Evolutionary conservation across 2,113 vertebrate species (phyloP), one percentile per base, ranked within the genome.

Genomic region (Pteruthius melanotis): DNA sequence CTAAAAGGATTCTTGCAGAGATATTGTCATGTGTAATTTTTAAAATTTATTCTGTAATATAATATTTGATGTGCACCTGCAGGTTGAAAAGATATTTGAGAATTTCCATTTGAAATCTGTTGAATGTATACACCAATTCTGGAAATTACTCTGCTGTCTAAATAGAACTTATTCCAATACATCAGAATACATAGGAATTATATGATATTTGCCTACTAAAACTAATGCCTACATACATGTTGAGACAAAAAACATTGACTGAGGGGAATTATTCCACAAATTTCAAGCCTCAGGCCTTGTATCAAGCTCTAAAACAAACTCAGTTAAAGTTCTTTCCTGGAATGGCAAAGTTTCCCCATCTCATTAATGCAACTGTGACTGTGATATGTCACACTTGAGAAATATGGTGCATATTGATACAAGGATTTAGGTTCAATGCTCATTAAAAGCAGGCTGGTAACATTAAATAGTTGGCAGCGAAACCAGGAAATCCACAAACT

Each of bases 401-500:
- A 95, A 84, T 87, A 81, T 56, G 68, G 50, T 56, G 27, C 5
- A 35, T 84, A 83, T 64, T 87, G 76, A 91, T 92, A 87, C n/a
- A 88, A 87, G 60, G 80, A 87, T 75, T 95, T 87, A 74, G 8
- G 40, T 39, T 30, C 65, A 87, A 68, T 4, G 26, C 16, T 81
- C 49, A 92, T 89, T 89, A 92, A 92, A 93, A 94, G 20, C 26
- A 75, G 40, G 52, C 49, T 52, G 30, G 52, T 60, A 83, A 40
- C 30, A 50, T 90, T 75, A 82, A 77, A 59, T 30, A 91, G 3
- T 71, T 96, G 89, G 76, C 83, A 69, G 9, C 24, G 28, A 80
- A 94, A 75, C 31, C 50, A 92, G 52, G 44, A 95, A 96, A 95
- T 80, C 31, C 52, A 93, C 66, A 90, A 92, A 91, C 87, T 94